These are phyloP conservation scores for Ceraclea dissimilis DNA, from an alignment of 2,888 invertebrate species.

Conservation along the genomic window DNA sequence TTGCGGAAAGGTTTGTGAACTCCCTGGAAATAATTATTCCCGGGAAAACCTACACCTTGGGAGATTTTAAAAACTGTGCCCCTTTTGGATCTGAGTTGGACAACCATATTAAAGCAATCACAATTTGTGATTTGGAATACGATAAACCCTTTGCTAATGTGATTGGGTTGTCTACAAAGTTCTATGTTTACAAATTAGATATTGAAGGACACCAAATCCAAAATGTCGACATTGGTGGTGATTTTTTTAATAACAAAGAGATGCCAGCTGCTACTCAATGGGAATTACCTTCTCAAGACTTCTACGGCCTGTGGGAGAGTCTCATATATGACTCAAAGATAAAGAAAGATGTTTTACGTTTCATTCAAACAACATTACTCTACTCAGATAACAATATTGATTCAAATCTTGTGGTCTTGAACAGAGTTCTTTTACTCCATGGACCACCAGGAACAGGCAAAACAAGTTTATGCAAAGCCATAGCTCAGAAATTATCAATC, in stretches of 20 bases:
- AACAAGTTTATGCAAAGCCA: constrained; percentile 90
- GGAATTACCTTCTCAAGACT: constrained; percentile 71
- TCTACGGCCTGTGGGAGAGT: constrained; percentile 85
- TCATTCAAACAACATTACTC: constrained; percentile 75
- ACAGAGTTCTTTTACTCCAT: constrained; percentile 77
- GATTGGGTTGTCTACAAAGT: constrained; percentile 15
- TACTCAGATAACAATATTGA: constrained; percentile 79
- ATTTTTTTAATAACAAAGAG: constrained; percentile 34
- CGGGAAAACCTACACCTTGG: constrained; percentile 31
- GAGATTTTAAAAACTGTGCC: constrained; percentile 32
- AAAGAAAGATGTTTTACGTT: constrained; percentile 54
- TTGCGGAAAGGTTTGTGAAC: constrained; percentile 34
- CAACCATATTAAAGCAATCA: constrained; percentile 36
- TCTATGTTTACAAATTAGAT: constrained; percentile 37
- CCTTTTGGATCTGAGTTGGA: constrained; percentile 29
- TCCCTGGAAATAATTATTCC: constrained; percentile 35
- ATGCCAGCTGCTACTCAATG: constrained; percentile 69
- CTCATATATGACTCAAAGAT: constrained; percentile 52
- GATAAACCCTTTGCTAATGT: constrained; percentile 23
- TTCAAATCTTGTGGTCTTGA: constrained; percentile 77
- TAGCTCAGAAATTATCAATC: constrained; percentile 84
- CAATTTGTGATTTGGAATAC: constrained; percentile 38
- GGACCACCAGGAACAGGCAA: constrained; percentile 95
- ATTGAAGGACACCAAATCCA: constrained; percentile 37
- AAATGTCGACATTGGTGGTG: constrained; percentile 38